Conservation (phyloP, 2,113 vertebrate genomes). For the Lepisosteus oculatus region DNA sequence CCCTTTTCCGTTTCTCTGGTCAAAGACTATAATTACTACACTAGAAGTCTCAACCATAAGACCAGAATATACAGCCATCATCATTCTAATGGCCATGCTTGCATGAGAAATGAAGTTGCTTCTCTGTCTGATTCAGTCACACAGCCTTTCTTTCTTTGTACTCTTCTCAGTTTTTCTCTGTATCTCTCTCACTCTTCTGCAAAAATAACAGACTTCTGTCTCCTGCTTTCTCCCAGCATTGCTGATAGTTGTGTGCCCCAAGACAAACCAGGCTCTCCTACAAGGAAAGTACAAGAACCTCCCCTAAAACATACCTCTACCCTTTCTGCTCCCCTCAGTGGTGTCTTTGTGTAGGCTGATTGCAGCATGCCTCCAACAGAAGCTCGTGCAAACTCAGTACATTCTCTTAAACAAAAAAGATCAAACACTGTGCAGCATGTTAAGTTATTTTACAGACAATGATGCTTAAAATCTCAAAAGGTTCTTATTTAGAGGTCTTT, state of each 20-base stretch:
- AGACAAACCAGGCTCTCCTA: constrained; percentile 70
- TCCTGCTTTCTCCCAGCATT: constrained; percentile 63
- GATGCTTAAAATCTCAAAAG: too few relatives aligned
- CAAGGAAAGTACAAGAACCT: constrained; percentile 70
- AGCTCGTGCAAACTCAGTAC: too few relatives aligned
- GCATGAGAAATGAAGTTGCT: background rate
- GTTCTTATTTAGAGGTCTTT: too few relatives aligned
- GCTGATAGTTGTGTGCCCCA: constrained; percentile 71
- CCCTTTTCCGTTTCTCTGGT: background rate
- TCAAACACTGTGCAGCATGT: too few relatives aligned
- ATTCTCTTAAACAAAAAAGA: too few relatives aligned
- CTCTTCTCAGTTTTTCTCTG: background rate
- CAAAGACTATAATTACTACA: background rate
- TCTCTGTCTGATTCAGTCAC: constrained; percentile 19
- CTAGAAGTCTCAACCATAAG: too few relatives aligned
- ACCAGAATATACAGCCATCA: constrained; percentile 25
- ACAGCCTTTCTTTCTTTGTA: background rate
- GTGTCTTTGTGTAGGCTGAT: background rate
- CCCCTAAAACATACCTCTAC: constrained; percentile 36
- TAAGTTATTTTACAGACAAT: too few relatives aligned
- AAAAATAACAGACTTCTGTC: constrained; percentile 60
- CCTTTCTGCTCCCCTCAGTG: constrained; percentile 35
- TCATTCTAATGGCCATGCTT: constrained; percentile 34
- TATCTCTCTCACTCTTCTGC: constrained; percentile 48
- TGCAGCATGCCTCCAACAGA: background rate